Percentiles rank a stretch among this genome's conserved stretches.
phyloP scores from a whole-genome alignment of 2,113 vertebrate genomes.

The Misgurnus mizolepis region DNA sequence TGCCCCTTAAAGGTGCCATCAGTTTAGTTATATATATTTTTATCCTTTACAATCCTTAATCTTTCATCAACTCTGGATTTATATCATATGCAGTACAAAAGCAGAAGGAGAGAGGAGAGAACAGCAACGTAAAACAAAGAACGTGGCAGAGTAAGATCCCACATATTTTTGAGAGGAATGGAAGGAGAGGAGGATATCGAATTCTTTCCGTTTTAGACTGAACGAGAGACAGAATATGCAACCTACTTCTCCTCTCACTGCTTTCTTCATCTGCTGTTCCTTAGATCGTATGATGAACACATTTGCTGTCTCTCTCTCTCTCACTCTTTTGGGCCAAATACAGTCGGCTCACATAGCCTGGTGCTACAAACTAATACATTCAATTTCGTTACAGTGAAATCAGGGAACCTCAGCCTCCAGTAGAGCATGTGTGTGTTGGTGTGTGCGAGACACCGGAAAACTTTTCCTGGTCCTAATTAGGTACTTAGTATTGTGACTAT shows the following conservation, averaged over 20 bases:
- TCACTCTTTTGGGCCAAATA: slow-evolving; percentile 40
- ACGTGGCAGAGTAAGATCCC: slow-evolving; percentile 11
- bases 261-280: slow-evolving; percentile 9
- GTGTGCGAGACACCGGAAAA: slow-evolving; percentile 47
- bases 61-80: slow-evolving; percentile 58
- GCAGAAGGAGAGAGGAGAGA: slow-evolving; percentile 25
- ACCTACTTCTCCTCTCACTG: slow-evolving; percentile 20
- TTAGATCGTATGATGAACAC: slow-evolving; percentile 26
- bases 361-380: slow-evolving; percentile 51
- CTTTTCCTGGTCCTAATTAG: slow-evolving; percentile 36
- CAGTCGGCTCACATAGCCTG: slow-evolving; percentile 37
- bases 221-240: slow-evolving; percentile 31
- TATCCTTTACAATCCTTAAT: slow-evolving; percentile 66
- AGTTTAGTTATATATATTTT: slow-evolving; percentile 62
- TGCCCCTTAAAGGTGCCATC: slow-evolving; percentile 56
- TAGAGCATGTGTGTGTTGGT: slow-evolving; percentile 5
- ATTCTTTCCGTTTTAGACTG: slow-evolving; percentile 45
- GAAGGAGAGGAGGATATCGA: slow-evolving; percentile 44
- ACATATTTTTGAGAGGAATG: slow-evolving; percentile 43
- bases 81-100: slow-evolving; percentile 58
- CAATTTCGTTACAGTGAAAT: slow-evolving; percentile 65
- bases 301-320: slow-evolving; percentile 16
- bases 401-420: slow-evolving; percentile 63
- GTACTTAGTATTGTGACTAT: slow-evolving; percentile 40
- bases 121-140: slow-evolving; percentile 21